Conservation (phyloP, 1,140 invertebrate species). For the Drosophila ercepeae region DNA sequence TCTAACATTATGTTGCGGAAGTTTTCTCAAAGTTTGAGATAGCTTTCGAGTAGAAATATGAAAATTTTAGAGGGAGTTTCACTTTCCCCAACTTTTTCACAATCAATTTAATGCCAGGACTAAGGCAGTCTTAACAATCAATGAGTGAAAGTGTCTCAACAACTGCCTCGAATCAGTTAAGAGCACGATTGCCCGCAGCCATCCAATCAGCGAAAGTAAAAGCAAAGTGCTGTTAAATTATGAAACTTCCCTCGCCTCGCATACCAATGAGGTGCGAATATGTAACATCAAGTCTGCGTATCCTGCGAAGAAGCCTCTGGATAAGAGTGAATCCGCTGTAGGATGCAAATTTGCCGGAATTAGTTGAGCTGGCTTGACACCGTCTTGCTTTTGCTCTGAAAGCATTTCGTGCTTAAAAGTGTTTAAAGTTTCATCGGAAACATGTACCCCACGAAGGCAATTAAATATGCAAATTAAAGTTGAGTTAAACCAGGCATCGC, state of each 20-base stretch:
- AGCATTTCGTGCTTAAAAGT: conserved; percentile 9
- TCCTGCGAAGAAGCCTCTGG: background rate
- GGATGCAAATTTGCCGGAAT: conserved; percentile 10
- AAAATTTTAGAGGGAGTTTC: background rate
- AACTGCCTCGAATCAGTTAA: conserved; percentile 21
- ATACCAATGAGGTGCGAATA: conserved; percentile 40
- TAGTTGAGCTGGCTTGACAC: conserved; percentile 10
- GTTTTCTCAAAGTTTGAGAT: conserved; percentile 1
- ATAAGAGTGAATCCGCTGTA: conserved; percentile 14
- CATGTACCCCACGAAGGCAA: conserved; percentile 12
- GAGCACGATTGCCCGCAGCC: conserved; percentile 22
- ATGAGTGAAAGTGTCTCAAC: conserved; percentile 17
- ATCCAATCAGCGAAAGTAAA: conserved; percentile 37
- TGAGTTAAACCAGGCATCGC: conserved; percentile 7
- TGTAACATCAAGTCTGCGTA: conserved; percentile 1
- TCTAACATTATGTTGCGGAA: background rate
- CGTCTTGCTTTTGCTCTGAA: conserved; percentile 2
- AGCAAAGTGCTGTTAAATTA: conserved; percentile 44
- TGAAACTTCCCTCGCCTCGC: conserved; percentile 27
- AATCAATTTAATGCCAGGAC: conserved; percentile 8
- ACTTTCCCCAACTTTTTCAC: background rate
- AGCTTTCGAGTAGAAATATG: background rate
- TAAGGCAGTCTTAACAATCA: conserved; percentile 20
- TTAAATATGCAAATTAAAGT: conserved; percentile 40
- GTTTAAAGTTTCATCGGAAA: conserved; percentile 25